Evolutionary conservation across 2,113 vertebrate species (phyloP).

Genomic region (Centropus unirufus): DNA sequence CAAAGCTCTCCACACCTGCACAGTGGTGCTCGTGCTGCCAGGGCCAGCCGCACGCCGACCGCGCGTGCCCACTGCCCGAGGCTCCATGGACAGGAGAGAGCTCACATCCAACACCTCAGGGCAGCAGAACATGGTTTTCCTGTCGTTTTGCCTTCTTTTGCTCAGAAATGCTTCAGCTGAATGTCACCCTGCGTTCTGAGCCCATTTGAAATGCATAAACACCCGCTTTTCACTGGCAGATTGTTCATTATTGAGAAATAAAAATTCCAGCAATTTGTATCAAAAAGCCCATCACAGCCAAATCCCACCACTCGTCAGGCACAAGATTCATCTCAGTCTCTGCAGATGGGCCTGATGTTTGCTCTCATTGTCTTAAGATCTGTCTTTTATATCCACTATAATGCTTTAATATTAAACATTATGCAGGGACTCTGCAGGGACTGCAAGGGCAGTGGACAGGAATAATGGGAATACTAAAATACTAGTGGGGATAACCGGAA

Average conservation of each 20-base stretch:
- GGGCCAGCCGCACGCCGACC: rapidly evolving
- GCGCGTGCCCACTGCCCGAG: background rate
- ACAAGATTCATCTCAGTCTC: background rate
- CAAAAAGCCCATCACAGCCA: background rate
- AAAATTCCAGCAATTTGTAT: background rate
- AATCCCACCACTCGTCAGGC: background rate
- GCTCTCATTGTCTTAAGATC: background rate
- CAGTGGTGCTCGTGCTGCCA: background rate
- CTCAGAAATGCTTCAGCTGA: background rate
- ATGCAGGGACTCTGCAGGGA: background rate
- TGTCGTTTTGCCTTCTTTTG: background rate
- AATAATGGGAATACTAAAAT: background rate
- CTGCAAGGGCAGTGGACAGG: background rate
- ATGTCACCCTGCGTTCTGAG: background rate
- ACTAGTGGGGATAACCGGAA: background rate
- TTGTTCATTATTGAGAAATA: background rate
- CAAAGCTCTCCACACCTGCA: too few relatives aligned
- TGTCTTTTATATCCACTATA: background rate
- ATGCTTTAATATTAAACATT: background rate
- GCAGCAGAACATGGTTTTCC: rapidly evolving
- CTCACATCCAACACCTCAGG: background rate
- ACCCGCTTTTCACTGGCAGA: background rate
- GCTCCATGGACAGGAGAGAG: too few relatives aligned
- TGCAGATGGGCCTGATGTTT: background rate
- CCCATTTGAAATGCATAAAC: background rate